Base-by-base conservation (phyloP, 2,797 vertebrate genomes). In the Limosa lapponica region DNA sequence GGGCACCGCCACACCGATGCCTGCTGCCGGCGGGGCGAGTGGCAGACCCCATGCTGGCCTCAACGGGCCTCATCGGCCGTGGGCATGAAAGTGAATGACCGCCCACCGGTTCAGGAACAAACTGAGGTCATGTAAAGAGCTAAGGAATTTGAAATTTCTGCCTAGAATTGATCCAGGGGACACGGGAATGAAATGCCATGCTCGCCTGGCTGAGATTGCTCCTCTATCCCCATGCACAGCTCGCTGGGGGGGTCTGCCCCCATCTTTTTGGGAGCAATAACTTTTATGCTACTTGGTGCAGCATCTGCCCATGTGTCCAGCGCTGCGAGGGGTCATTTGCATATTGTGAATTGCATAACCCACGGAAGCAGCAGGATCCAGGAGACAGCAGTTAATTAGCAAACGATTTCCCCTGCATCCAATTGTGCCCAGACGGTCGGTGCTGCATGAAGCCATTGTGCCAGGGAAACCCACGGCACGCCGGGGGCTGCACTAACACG, bases 1-100 rank as follows among this genome's bases (percentile, higher is more conserved):
- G 9, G 19, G 28, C 51, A 54, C 3, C 16, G 18, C 20, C 20
- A 2, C 49, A 11, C 39, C 70, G 22, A 25, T 13, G 61, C n/a
- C 49, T 2, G 8, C 32, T 1, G 1, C 48, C 49, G 1, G 30
- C 16, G 2, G n/a, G 46, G 34, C 0, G 0, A 81, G 28, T 2
- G 1, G 69, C 64, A 41, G 46, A 4, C 1, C 36, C 71, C 4
- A 4, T 8, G 22, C 22, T 13, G 2, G 1, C 28, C n/a, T 4
- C 36, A 25, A 30, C 59, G 15, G 18, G 28, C 3, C 32, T 49
- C 3, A 25, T 3, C 36, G 30, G 65, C 22, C 48, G 6, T 4
- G 1, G 28, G 23, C 37, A 5, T 13, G 44, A 64, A 88, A 74
- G 79, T 14, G 64, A 74, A 51, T 5, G 11, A 23, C 20, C 2